These are phyloP conservation scores for Aulostomus chinensis DNA, from an alignment of 2,797 vertebrate species.

Conservation along the genomic window DNA sequence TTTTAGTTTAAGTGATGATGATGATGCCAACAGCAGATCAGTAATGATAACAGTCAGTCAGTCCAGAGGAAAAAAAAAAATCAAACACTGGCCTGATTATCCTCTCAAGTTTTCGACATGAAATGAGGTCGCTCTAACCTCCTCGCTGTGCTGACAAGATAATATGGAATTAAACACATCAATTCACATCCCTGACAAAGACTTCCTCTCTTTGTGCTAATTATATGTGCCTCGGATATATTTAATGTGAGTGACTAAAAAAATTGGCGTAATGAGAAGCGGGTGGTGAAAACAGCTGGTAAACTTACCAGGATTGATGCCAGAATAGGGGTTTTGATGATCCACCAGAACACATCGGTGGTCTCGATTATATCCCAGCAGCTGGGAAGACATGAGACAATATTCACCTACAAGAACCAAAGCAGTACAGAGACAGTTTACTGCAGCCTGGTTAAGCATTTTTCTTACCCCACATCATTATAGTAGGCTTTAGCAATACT, in stretches of 20 bases:
- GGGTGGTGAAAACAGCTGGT: background rate
- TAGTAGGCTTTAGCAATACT: conserved; percentile 85
- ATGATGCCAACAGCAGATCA: background rate
- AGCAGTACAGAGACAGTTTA: conserved; percentile 1
- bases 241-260: no score
- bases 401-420: background rate
- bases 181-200: conserved; percentile 1
- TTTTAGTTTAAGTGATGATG: no score
- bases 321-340: conserved; percentile 94
- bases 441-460: background rate
- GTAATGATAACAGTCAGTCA: background rate
- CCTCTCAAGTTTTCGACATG: conserved; percentile 7
- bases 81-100: background rate
- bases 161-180: conserved; percentile 1
- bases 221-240: no score
- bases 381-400: conserved; percentile 70
- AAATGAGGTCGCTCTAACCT: conserved; percentile 15
- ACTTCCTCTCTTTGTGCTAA: background rate
- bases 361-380: conserved; percentile 92
- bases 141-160: conserved; percentile 1
- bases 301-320: conserved; percentile 90
- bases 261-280: no score
- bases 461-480: conserved; percentile 80
- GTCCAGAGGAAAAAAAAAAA: conserved; percentile 2
- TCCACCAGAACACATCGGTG: conserved; percentile 91